These are phyloP conservation scores for Platycercus adscitus DNA, from an alignment of 2,113 vertebrate genomes.

Conservation along the genomic window DNA sequence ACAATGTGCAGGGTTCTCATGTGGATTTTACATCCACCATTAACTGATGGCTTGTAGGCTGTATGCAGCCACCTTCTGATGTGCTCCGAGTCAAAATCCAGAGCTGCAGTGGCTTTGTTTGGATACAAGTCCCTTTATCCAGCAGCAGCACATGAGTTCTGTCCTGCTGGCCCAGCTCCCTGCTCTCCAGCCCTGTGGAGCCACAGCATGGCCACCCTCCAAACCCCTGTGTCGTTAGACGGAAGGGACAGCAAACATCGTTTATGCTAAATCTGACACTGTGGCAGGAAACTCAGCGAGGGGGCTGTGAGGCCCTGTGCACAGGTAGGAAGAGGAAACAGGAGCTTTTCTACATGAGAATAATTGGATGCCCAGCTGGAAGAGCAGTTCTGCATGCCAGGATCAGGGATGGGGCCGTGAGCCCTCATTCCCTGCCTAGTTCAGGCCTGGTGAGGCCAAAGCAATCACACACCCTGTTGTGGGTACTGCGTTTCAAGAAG, in stretches of 20 bases:
- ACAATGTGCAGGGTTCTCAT: accelerated
- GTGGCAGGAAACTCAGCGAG: accelerated
- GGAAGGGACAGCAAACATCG: not conserved
- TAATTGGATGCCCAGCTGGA: not conserved
- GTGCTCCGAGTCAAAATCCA: accelerated
- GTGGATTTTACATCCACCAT: not conserved
- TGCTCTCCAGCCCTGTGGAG: accelerated
- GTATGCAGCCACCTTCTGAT: not conserved
- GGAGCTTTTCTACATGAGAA: not conserved
- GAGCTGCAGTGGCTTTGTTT: not conserved
- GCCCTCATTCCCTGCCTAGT: not conserved
- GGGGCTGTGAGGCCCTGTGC: not conserved
- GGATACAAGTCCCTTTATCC: not conserved
- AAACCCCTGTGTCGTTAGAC: not conserved
- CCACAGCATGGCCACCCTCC: not conserved
- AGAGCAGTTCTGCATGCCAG: not conserved
- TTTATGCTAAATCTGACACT: not conserved
- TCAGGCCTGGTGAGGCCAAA: not conserved
- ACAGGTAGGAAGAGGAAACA: not conserved
- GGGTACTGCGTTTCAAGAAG: accelerated
- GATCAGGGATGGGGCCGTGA: not conserved
- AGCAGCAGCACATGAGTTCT: accelerated
- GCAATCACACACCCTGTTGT: not conserved
- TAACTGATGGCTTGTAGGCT: not conserved
- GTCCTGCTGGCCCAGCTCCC: not conserved